Base-by-base conservation (phyloP, 2,888 invertebrate genomes). In the Gandaritis pyraliata region DNA sequence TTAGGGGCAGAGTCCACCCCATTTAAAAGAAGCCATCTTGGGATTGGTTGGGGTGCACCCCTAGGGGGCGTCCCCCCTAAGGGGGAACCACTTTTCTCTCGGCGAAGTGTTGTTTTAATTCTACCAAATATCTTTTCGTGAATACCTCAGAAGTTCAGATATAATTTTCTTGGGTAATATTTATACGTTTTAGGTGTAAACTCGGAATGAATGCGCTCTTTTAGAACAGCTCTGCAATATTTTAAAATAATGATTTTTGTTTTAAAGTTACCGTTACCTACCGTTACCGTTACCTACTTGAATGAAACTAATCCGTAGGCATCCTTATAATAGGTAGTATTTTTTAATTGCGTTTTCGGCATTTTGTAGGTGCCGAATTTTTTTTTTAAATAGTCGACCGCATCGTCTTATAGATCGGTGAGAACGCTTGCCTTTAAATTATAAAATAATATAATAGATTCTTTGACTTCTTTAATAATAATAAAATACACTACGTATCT, bases 11-110 rank as follows among this genome's bases (percentile, higher is more conserved):
- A 81, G 91, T 87, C 92, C 90, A 88, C 92, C 91, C 90, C 85
- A 82, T 87, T 88, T 88, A 89, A 91, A 91, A 91, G 91, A 89
- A 91, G 92, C 91, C 91, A 92, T 92, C 91, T 92, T 92, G 90
- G 88, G 84, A 85, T 83, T 83, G 87, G 72, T 64, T 71, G 74
- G 77, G 82, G 80, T 72, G 77, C 72, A 71, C 78, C 75, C 78
- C 77, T 73, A 60, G 71, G 75, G 72, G 75, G 71, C 75, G 75
- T 72, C 69, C 76, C 76, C n/a, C 69, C 68, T 71, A 33, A 69
- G 83, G 85, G 86, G 78, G 85, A 82, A 85, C 86, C 88, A 88
- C 88, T 88, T 88, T 88, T 89, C 88, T 87, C 86, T 86, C 82
- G 73, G 82, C 83, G 84, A 86, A 90, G 90, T 91, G 90, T 90